Evolutionary conservation across 2,888 invertebrate species (phyloP).

Genomic region (Pristionchus maxplancki): DNA sequence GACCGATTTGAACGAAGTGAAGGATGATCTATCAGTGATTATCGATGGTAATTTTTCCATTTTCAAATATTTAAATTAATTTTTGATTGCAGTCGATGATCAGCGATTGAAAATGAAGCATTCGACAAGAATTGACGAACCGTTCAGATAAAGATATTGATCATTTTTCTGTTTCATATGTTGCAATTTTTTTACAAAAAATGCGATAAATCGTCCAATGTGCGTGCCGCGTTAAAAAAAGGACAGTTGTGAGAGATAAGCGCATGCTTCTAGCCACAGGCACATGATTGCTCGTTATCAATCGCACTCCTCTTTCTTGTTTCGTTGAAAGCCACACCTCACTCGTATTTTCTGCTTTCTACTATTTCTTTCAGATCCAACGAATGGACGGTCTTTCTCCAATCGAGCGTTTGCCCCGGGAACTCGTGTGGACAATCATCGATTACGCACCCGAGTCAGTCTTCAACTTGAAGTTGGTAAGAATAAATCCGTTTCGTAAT

Average conservation of each 20-base stretch:
- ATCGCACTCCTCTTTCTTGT: too few species aligned
- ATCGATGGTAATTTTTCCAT: background rate
- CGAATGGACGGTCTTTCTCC: background rate
- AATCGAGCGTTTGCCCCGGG: background rate
- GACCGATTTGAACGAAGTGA: background rate
- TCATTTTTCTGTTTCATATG: too few species aligned
- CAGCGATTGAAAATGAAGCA: background rate
- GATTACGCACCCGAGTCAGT: background rate
- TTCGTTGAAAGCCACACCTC: too few species aligned
- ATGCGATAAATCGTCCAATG: too few species aligned
- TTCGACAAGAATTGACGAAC: background rate
- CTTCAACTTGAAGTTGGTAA: background rate
- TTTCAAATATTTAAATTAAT: background rate
- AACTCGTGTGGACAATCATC: background rate
- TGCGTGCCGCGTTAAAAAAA: too few species aligned
- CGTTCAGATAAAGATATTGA: background rate
- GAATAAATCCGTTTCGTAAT: too few species aligned
- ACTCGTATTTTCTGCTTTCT: too few species aligned
- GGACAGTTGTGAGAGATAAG: too few species aligned
- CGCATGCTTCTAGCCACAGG: too few species aligned
- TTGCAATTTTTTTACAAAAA: too few species aligned
- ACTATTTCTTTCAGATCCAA: too few species aligned
- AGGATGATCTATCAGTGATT: background rate
- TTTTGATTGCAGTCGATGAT: background rate
- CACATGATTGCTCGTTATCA: too few species aligned